A percentile compares a stretch with the other conserved stretches of the same genome.
Conservation (phyloP, 2,113 vertebrate species). For the Trematomus loennbergii region DNA sequence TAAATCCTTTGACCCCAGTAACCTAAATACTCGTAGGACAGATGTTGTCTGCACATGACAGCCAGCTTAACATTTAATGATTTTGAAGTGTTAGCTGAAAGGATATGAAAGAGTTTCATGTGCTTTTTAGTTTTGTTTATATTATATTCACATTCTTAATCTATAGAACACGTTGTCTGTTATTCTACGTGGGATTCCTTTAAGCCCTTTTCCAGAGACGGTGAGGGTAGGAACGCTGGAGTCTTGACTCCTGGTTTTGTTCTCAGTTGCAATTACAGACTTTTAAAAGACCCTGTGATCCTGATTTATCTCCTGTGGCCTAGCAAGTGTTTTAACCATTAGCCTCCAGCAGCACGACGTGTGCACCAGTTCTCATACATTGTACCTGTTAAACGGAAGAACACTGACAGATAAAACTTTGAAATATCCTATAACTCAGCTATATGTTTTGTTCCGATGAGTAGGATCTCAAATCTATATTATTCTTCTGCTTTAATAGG, state of each 20-base stretch:
- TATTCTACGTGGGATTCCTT: slow-evolving; percentile 54
- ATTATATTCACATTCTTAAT: slow-evolving; percentile 48
- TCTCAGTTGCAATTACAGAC: slow-evolving; percentile 73
- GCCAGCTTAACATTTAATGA: slow-evolving; percentile 35
- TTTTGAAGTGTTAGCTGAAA: slow-evolving; percentile 34
- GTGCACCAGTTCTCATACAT: slow-evolving; percentile 3
- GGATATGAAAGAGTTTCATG: slow-evolving; percentile 11
- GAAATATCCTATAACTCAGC: no score
- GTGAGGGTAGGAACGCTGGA: slow-evolving; percentile 37
- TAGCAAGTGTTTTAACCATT: slow-evolving; percentile 73
- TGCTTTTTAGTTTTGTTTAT: slow-evolving; percentile 50
- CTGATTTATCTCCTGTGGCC: slow-evolving; percentile 75
- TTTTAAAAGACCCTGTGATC: slow-evolving; percentile 62
- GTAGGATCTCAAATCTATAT: slow-evolving; percentile 4
- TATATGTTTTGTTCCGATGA: no score
- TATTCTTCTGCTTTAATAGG: slow-evolving; percentile 62
- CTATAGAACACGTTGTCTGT: slow-evolving; percentile 40
- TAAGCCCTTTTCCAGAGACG: slow-evolving; percentile 74
- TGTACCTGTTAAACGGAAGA: slow-evolving; percentile 37
- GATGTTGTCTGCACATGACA: slow-evolving; percentile 56
- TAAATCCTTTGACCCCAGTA: slow-evolving; percentile 66
- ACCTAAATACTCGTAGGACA: slow-evolving; percentile 53
- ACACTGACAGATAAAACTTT: not conserved
- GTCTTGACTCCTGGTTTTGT: slow-evolving; percentile 62
- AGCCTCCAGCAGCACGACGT: slow-evolving; percentile 36